phyloP scores from a whole-genome alignment of 1,140 invertebrate species.

The Drosophila pachea region DNA sequence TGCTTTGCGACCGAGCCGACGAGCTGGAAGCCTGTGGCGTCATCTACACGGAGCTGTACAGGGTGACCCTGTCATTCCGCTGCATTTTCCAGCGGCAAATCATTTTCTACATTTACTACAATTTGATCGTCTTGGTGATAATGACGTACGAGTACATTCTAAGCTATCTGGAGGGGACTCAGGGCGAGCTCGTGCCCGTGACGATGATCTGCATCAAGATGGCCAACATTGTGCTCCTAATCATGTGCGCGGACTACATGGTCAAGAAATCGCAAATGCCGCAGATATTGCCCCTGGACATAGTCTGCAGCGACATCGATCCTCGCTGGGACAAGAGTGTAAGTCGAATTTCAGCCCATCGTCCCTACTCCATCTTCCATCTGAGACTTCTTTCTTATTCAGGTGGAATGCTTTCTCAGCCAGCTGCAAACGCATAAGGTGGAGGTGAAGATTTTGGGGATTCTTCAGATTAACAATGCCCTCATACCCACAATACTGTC shows the following conservation, averaged over 20 bases:
- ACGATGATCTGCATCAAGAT: slow-evolving; percentile 49
- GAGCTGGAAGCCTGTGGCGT: slow-evolving; percentile 51
- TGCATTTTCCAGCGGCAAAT: slow-evolving; percentile 67
- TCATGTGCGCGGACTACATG: slow-evolving; percentile 62
- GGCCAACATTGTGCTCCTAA: slow-evolving; percentile 53
- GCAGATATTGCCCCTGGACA: slow-evolving; percentile 44
- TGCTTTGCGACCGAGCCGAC: slow-evolving; percentile 57
- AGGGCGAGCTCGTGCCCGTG: slow-evolving; percentile 37
- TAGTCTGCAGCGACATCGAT: slow-evolving; percentile 62
- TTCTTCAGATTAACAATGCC: slow-evolving; percentile 63
- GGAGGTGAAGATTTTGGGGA: slow-evolving; percentile 66
- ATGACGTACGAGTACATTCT: slow-evolving; percentile 63
- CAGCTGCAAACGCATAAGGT: slow-evolving; percentile 59
- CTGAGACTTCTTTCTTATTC: background rate
- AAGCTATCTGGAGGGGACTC: slow-evolving; percentile 30
- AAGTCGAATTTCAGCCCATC: slow-evolving; percentile 38
- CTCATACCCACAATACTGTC: slow-evolving; percentile 68
- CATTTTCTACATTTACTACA: slow-evolving; percentile 66
- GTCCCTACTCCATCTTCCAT: too few species aligned
- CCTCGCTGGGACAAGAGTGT: slow-evolving; percentile 64
- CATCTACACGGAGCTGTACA: slow-evolving; percentile 60
- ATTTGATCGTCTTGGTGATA: slow-evolving; percentile 61
- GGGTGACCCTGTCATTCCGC: slow-evolving; percentile 46
- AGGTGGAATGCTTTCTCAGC: slow-evolving; percentile 50
- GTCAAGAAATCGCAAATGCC: slow-evolving; percentile 50